Conservation (phyloP, 2,113 vertebrate genomes). For the Larimichthys crocea region DNA sequence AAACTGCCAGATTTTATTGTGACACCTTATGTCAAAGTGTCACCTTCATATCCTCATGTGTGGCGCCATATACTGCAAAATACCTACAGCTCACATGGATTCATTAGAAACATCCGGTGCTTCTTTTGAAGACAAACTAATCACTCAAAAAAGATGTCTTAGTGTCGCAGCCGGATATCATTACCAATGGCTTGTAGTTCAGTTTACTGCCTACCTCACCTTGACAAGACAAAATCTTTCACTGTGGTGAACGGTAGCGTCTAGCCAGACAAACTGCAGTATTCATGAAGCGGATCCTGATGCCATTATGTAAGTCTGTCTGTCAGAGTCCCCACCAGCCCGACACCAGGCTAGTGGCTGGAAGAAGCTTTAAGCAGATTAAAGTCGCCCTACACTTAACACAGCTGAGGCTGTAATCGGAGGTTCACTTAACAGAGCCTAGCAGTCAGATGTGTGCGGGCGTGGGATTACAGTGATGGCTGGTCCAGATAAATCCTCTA, state of each 20-base stretch:
- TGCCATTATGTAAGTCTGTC: conserved; percentile 35
- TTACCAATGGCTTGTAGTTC: conserved; percentile 21
- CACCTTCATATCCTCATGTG: background rate
- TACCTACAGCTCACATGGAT: background rate
- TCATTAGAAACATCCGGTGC: background rate
- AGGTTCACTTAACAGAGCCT: conserved; percentile 67
- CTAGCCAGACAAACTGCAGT: conserved; percentile 9
- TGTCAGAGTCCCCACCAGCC: conserved; percentile 18
- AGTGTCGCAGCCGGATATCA: background rate
- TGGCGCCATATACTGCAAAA: background rate
- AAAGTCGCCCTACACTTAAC: conserved; percentile 58
- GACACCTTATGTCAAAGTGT: background rate
- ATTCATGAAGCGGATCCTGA: conserved; percentile 27
- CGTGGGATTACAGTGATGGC: conserved; percentile 70
- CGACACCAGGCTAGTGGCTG: conserved; percentile 30
- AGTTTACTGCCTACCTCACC: conserved; percentile 1
- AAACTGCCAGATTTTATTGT: conserved; percentile 4
- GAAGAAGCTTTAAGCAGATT: conserved; percentile 69
- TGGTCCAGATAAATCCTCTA: conserved; percentile 64
- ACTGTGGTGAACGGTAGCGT: background rate
- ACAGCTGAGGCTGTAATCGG: conserved; percentile 66
- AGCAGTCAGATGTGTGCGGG: conserved; percentile 56
- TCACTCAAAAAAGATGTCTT: background rate
- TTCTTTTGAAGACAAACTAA: background rate
- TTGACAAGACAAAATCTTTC: conserved; percentile 16